Evolutionary conservation across 2,888 invertebrate species (phyloP), one percentile per base, ranked within the genome.

Genomic region (Pseudanteris insignis): DNA sequence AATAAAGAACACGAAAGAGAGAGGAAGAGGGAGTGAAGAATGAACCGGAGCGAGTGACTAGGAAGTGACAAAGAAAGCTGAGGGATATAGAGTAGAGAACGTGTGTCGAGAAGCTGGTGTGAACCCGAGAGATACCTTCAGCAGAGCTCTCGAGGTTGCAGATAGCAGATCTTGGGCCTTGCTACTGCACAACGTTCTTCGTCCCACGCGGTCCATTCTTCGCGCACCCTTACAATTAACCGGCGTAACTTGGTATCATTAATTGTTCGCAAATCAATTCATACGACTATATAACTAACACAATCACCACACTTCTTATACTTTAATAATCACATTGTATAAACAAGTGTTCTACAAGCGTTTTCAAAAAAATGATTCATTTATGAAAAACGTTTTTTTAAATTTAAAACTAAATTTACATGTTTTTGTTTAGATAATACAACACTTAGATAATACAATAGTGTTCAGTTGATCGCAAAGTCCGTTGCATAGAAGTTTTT

Each of bases 171-270:
- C 64, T 64, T 41, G 29, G 43, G 33, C 2, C 60, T 47, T 53
- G 55, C 64, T 57, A 44, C 64, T 64, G 57, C 59, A 32, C 37
- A 8, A 21, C 44, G 50, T 51, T 44, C 33, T 14, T 59, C 63
- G 55, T 51, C 60, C 55, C 60, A 51, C 55, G 51, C 59, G 59
- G 36, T 43, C 55, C 51, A 37, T 60, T 55, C 55, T 48, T 51
- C 36, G 38, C 55, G 36, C 43, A 44, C 36, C 50, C 48, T 64
- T 34, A 58, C 73, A 75, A 76, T 75, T 76, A 75, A 75, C 71
- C 72, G 69, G 57, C 65, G 66, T 68, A 67, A 70, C 72, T 70
- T 70, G 64, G 70, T 67, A 67, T 73, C 70, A 67, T 73, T 70
- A 69, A 50, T 54, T 57, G 58, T 51, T 58, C 40, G 43, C 36